Evolutionary conservation across 2,797 vertebrate species (phyloP).

Genomic region (Adelosebastes latens): DNA sequence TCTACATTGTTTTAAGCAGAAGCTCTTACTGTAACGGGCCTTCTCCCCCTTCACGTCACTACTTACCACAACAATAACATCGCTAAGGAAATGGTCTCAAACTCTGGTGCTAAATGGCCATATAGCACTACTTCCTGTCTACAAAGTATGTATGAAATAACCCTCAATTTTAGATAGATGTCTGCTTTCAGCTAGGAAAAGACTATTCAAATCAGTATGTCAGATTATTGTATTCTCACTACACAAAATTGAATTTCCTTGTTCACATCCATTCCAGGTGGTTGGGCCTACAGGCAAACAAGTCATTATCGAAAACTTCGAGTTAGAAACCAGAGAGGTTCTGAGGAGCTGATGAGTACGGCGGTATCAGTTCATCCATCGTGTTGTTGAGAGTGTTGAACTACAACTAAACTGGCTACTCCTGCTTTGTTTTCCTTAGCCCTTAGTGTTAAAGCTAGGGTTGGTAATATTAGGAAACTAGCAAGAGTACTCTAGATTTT

Average conservation of each 20-base stretch:
- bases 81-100: background rate
- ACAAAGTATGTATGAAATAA: background rate
- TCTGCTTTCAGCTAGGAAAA: background rate
- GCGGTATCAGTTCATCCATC: background rate
- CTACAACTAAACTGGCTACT: background rate
- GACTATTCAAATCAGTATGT: background rate
- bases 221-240: background rate
- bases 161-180: background rate
- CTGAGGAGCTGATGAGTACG: too few relatives aligned
- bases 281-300: background rate
- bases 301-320: background rate
- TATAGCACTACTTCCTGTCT: background rate
- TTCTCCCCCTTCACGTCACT: background rate
- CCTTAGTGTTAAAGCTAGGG: background rate
- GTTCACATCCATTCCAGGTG: background rate
- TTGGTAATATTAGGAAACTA: background rate
- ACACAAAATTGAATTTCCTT: background rate
- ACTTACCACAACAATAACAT: background rate
- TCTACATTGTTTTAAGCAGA: slow-evolving; percentile 7
- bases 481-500: background rate
- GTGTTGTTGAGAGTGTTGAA: background rate
- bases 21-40: background rate
- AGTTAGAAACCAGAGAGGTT: background rate
- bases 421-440: background rate
- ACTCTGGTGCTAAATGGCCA: background rate